Conservation (phyloP, 2,888 invertebrate genomes). For the Apomyelois bistriatella region DNA sequence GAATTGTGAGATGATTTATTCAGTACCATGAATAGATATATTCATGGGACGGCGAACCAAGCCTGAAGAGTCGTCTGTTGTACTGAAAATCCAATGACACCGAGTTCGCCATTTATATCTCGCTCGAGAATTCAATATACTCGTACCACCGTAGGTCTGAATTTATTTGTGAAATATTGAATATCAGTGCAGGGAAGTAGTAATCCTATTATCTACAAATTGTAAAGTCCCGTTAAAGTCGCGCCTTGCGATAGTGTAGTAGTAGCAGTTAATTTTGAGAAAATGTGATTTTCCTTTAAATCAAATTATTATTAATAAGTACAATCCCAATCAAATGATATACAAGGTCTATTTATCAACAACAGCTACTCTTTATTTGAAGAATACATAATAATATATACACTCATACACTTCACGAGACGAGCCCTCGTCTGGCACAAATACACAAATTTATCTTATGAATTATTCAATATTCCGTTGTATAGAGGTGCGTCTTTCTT, state of each 20-base stretch:
- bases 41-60: background rate
- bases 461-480: slow-evolving; percentile 36
- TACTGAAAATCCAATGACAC: background rate
- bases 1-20: too few relatives aligned
- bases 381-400: background rate
- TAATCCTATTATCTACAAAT: too few relatives aligned
- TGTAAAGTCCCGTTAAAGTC: too few relatives aligned
- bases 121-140: background rate
- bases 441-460: slow-evolving; percentile 36
- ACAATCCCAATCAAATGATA: too few relatives aligned
- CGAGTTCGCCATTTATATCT: background rate
- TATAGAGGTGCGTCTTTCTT: background rate
- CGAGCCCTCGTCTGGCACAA: slow-evolving; percentile 19
- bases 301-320: too few relatives aligned
- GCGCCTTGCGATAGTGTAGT: too few relatives aligned
- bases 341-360: too few relatives aligned
- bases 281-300: too few relatives aligned
- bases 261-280: too few relatives aligned
- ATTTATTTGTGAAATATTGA: background rate
- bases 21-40: background rate
- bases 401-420: background rate
- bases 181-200: background rate
- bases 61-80: background rate
- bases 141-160: background rate
- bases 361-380: background rate